These are phyloP conservation scores for Aricia artaxerxes DNA, from an alignment of 2,888 invertebrate genomes.

Conservation along the genomic window DNA sequence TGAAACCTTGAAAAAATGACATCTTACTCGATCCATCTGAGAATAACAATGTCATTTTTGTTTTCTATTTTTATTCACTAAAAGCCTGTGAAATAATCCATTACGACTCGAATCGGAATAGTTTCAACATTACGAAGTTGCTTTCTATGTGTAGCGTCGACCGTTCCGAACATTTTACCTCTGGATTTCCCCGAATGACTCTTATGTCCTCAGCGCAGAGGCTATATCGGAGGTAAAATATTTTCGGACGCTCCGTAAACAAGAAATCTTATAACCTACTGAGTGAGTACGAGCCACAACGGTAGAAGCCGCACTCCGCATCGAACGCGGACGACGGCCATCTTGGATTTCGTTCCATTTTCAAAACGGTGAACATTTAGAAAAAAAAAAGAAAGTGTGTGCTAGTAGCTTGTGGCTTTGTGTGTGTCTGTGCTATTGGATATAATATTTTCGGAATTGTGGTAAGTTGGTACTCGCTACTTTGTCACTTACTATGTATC, in stretches of 20 bases:
- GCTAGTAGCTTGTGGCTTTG: slow-evolving; percentile 55
- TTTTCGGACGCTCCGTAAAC: background rate
- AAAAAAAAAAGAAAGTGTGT: slow-evolving; percentile 43
- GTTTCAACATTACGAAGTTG: slow-evolving; percentile 11
- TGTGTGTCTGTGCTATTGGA: slow-evolving; percentile 57
- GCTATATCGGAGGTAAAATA: background rate
- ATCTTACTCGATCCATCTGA: background rate
- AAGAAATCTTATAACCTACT: slow-evolving; percentile 38
- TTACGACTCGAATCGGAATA: background rate
- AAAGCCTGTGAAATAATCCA: slow-evolving; percentile 16
- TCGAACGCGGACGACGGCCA: slow-evolving; percentile 59
- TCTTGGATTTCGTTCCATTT: slow-evolving; percentile 34
- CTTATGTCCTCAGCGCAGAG: background rate
- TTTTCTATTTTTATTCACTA: background rate
- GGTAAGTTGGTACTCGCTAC: slow-evolving; percentile 41
- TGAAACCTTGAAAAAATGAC: background rate
- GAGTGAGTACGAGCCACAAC: slow-evolving; percentile 37
- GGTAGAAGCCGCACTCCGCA: slow-evolving; percentile 61
- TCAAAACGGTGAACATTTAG: slow-evolving; percentile 36
- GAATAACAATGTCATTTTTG: background rate
- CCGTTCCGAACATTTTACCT: background rate
- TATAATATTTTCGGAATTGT: slow-evolving; percentile 41
- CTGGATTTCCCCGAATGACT: background rate
- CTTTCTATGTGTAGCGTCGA: background rate
- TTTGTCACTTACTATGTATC: too few relatives aligned